Conservation (phyloP, 2,797 vertebrate species). For the Salarias fasciatus region DNA sequence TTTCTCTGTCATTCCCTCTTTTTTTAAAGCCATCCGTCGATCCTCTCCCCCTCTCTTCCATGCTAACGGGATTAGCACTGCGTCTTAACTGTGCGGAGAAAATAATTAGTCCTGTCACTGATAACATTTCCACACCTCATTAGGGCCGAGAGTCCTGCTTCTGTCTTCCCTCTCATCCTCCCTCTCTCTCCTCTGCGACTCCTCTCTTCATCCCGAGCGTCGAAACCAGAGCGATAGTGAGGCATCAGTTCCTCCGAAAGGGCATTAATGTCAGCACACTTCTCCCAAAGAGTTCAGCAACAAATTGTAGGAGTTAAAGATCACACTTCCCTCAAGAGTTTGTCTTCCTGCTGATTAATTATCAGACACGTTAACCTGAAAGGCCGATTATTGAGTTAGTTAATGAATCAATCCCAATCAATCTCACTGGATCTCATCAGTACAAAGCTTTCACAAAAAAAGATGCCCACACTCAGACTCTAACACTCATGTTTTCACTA, state of each 20-base stretch:
- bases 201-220: slow-evolving; percentile 1
- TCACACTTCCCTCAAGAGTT: no score
- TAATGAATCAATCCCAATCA: no score
- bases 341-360: no score
- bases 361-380: no score
- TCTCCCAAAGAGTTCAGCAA: slow-evolving; percentile 9
- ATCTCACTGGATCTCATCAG: no score
- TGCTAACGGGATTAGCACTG: slow-evolving; percentile 81
- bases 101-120: slow-evolving; percentile 83
- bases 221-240: slow-evolving; percentile 6
- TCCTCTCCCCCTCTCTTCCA: slow-evolving; percentile 20
- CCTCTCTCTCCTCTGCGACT: not conserved
- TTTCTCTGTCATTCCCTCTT: slow-evolving; percentile 1
- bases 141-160: slow-evolving; percentile 60
- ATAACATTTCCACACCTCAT: slow-evolving; percentile 79
- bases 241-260: not conserved
- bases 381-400: no score
- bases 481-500: no score
- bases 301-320: not conserved
- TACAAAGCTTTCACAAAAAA: no score
- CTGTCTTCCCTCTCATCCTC: slow-evolving; percentile 21
- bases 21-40: slow-evolving; percentile 14
- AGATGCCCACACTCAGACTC: no score
- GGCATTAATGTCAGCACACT: not conserved
- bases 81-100: slow-evolving; percentile 76